phyloP scores from a whole-genome alignment of 1,140 invertebrate species.

The Schlechtendalia chinensis region DNA sequence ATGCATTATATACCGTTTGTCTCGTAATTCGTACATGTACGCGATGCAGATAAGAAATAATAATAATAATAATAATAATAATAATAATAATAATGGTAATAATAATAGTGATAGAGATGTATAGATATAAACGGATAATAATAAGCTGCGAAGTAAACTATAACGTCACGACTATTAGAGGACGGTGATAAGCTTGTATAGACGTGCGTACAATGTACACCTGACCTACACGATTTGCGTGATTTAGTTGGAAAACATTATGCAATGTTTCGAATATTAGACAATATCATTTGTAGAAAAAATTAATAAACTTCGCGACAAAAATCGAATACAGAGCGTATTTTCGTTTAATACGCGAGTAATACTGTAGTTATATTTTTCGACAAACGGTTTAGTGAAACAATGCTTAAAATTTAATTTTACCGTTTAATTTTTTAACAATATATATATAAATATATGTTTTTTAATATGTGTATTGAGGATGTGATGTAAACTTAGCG shows the following conservation, averaged over 20 bases:
- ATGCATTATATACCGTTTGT: background rate
- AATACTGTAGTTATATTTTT: conserved; percentile 19
- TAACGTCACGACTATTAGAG: background rate
- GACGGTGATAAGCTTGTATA: background rate
- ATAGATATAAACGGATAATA: background rate
- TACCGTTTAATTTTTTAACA: conserved; percentile 24
- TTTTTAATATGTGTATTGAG: no score
- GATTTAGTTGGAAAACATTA: background rate
- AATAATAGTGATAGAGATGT: no score
- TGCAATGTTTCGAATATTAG: background rate
- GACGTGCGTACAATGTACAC: conserved; percentile 2
- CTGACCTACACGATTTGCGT: conserved; percentile 17
- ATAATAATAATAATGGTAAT: no score
- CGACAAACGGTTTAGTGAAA: conserved; percentile 18
- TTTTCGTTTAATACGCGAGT: background rate
- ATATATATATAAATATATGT: no score
- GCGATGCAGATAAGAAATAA: no score
- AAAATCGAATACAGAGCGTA: no score
- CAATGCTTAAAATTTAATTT: conserved; percentile 1
- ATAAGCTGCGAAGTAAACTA: background rate
- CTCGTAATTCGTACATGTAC: no score
- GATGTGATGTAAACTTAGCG: conserved; percentile 14
- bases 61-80: no score
- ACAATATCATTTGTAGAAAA: background rate
- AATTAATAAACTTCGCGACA: no score